Base-by-base conservation (phyloP, 2,888 invertebrate genomes). In the Athalia circularis region DNA sequence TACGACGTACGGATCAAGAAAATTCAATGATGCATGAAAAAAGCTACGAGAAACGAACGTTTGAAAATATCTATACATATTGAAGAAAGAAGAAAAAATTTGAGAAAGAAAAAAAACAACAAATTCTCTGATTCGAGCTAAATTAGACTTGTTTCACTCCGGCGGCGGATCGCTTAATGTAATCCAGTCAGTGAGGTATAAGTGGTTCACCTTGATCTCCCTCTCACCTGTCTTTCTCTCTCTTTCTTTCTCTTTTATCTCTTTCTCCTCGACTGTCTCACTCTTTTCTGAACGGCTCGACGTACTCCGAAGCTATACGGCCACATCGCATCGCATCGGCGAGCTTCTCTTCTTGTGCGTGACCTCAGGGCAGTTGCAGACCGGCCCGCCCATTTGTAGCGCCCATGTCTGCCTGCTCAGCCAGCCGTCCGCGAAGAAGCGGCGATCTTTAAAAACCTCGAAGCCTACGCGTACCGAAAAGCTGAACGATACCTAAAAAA, bases 171-270 rank as follows among this genome's bases (percentile, higher is more conserved):
- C 88, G 88, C 88, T 88, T 88, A 88, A 87, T 88, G 87, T 88
- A 88, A 88, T 88, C 87, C 88, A 87, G 87, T 88, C 88, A 86
- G 87, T 87, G 87, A 87, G 86, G 86, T 87, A 85, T 88, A 88
- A 88, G 87, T 88, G 88, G 88, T 88, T 88, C 88, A 87, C 88
- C 88, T 88, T 88, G 88, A 88, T 88, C 88, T 85, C 83, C 84
- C 86, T 77, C 78, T 80, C 70, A 48, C 78, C 79, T 80, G 84
- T 72, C 77, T 54, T 77, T 65, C 79, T 61, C 70, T 54, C 48
- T 72, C 72, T 72, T 52, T 64, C 72, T 79, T 57, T 72, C 72
- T 75, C 45, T 52, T 75, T 76, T 3, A 78, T 65, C 79, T 80
- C 79, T 80, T 80, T 67, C 80, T 77, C 81, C 77, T 80, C 77